Base-by-base conservation (phyloP, 1,140 invertebrate genomes). In the Druon quercuslanigerum region DNA sequence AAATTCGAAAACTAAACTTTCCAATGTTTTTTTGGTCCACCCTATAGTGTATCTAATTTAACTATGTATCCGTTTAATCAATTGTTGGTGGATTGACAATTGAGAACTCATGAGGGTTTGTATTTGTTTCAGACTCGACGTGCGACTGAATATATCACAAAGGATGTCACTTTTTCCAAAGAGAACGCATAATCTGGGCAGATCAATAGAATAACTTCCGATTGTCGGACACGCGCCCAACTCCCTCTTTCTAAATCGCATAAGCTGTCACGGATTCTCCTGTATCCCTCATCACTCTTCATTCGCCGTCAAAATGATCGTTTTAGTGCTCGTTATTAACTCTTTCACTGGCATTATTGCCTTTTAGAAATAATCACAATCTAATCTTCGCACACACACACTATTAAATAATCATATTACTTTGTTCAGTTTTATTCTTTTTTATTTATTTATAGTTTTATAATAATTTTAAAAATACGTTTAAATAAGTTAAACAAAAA, bases 281-380 rank as follows among this genome's bases (percentile, higher is more conserved):
- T 50, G 50, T 51, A 77, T 79, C 79, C 66, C 75, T 72, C 79
- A 80, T 80, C 66, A 73, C 72, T 77, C 79, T 80, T 80, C 73
- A 80, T 80, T 80, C 72, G 66, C 73, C 79, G 72, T 80, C 73
- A 77, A 77, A 71, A 50, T 66, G 66, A 79, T 72, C 50, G 40
- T 46, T 66, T 79, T 79, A 72, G 51, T 51, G 51, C 75, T 76
- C 79, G 75, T 80, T 77, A 80, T 77, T 80, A 74, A 79, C 73
- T 76, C 79, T 80, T 77, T 80, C 51, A 72, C 33, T 70, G 17
- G 33, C 60, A 66, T 66, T 66, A 46, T 33, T 66, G 14, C 60
- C 25, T 66, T 66, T 66, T 46, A 16, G 13, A 66, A 66, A 40
- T 66, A 66, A 66, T 25, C 33, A 40, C 40, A 25, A n/a, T 16